Evolutionary conservation across 2,113 vertebrate genomes (phyloP).

Genomic region (Eubucco bourcierii): DNA sequence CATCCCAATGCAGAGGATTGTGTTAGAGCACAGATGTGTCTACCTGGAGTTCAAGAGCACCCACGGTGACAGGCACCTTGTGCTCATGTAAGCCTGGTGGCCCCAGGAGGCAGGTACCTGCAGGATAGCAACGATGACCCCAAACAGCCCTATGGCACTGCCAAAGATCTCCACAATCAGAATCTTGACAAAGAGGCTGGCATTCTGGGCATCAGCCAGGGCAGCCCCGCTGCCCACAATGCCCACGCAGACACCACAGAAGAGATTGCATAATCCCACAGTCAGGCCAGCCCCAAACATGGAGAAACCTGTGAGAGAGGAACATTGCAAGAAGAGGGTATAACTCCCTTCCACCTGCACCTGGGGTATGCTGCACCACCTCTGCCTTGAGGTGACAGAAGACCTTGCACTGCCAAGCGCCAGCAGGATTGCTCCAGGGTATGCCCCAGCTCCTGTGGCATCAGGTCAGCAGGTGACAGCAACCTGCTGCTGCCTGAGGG

Average conservation of each 20-base stretch:
- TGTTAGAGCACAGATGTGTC: background rate
- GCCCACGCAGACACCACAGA: constrained; percentile 97
- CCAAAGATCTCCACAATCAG: constrained; percentile 99
- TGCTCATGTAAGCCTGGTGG: background rate
- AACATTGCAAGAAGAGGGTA: background rate
- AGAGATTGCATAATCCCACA: constrained; percentile 97
- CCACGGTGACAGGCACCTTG: background rate
- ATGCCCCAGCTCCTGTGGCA: fast-evolving
- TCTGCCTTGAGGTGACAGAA: background rate
- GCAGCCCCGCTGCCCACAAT: constrained; percentile 98
- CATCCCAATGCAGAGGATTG: background rate
- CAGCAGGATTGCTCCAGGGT: background rate
- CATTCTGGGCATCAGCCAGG: constrained; percentile 94
- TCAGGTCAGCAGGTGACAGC: background rate
- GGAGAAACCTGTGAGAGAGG: constrained; percentile 84
- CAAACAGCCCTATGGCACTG: constrained; percentile 97
- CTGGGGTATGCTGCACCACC: background rate
- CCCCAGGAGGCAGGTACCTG: constrained; percentile 80
- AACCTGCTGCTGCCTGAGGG: background rate
- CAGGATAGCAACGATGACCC: constrained; percentile 97
- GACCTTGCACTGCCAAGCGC: background rate
- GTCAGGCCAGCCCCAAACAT: constrained; percentile 99
- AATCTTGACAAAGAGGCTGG: constrained; percentile 97
- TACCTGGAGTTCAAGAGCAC: background rate
- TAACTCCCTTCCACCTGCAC: background rate